phyloP scores from a whole-genome alignment of 2,797 vertebrate species.

The Phataginus tricuspis region DNA sequence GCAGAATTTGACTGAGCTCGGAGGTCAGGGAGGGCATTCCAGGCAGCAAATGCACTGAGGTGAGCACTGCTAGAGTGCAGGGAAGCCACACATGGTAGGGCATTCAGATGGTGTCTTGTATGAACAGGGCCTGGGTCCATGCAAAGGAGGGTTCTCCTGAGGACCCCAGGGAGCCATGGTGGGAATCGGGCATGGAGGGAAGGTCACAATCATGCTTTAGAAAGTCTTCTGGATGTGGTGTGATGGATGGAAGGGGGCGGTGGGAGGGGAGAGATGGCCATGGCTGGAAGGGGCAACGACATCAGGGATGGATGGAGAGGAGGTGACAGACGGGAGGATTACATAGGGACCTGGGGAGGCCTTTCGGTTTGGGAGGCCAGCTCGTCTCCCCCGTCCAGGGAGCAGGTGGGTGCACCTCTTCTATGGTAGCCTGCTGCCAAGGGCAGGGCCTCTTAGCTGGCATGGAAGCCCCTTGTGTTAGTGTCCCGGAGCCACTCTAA shows the following conservation, averaged over 20 bases:
- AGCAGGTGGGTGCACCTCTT: rapidly evolving
- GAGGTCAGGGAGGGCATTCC: background rate
- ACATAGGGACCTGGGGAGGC: background rate
- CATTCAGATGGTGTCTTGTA: background rate
- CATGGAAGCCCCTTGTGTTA: too few species aligned
- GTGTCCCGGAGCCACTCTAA: background rate
- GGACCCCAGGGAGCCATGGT: background rate
- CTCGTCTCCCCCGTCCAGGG: background rate
- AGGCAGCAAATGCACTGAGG: background rate
- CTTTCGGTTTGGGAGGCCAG: background rate
- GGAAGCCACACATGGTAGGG: rapidly evolving
- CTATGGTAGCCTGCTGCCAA: background rate
- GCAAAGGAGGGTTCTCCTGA: background rate
- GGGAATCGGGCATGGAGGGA: too few species aligned
- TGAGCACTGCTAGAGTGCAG: background rate
- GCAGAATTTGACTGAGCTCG: background rate
- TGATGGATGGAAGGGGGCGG: background rate
- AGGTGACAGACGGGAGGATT: background rate
- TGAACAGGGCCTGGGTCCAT: background rate
- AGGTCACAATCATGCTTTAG: background rate
- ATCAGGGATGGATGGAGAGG: background rate
- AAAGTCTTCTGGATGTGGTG: background rate
- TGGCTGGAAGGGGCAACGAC: too few species aligned
- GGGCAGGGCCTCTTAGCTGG: background rate
- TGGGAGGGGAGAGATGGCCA: background rate